Evolutionary conservation across 53 echinoderm and acorn worm genomes (phyloP), one percentile per base, ranked within the genome.

Genomic region (Patiria pectinifera): DNA sequence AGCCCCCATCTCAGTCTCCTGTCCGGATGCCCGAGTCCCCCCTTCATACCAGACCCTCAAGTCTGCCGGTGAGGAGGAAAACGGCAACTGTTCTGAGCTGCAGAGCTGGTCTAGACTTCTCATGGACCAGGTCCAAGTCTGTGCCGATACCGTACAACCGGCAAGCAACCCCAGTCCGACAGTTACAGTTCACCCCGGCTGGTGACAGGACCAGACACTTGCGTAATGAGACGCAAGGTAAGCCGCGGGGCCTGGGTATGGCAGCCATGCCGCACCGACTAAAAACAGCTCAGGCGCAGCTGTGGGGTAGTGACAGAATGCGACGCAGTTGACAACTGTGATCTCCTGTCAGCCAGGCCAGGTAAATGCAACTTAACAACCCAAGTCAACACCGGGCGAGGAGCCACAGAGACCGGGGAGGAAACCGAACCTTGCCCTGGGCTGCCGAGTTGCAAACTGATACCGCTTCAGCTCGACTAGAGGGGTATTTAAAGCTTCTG

Each of bases 401-500:
- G 59, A 3, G 26, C 59, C 61, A 76, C 26, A 15, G 2, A 79
- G 45, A 48, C 45, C 46, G 47, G 48, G 2, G 47, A 18, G 21
- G 3, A 48, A 15, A 70, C 76, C 6, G 12, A 72, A 63, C 45
- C 85, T 21, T 8, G 13, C 47, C 45, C 35, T 8, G 19, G 85
- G 66, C 66, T 66, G 6, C 44, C 69, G 46, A 85, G 70, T 19
- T 35, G 74, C 47, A 3, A 72, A 86, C 53, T 86, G 48, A 75
- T 53, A 86, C 82, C 10, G 46, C 44, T 69, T 74, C 22, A 25
- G 45, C 53, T 48, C 22, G 48, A 74, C 18, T 1, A n/a, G 19
- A n/a, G 74, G 86, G 74, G 74, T 86, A 86, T 86, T 48, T 86
- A 71, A 86, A 53, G 86, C 53, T 71, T 86, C 72, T 12, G n/a